Evolutionary conservation across 1,140 invertebrate species (phyloP), one percentile per base, ranked within the genome.

Genomic region (Drosophila grimshawi): DNA sequence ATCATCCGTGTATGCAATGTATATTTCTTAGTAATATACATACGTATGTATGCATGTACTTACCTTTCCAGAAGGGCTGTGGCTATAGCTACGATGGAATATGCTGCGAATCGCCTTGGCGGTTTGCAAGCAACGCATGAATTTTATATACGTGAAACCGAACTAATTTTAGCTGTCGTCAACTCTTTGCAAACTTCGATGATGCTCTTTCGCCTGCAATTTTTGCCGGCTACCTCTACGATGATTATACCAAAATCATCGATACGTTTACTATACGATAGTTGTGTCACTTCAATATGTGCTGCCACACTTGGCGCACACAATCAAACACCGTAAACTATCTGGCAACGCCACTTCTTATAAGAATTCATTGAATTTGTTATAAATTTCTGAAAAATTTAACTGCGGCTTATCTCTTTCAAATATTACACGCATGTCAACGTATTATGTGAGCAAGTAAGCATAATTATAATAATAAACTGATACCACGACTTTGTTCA

Each of bases 51-150:
- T 43, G 39, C 2, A 35, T 32, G 19, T 39, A 57, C 82, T 88
- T 45, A 86, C 82, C 65, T 79, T 88, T 52, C 67, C 35, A 51
- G 75, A 7, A 49, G 57, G 37, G 39, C 30, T 73, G 33, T 46
- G 46, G 29, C 61, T 77, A 52, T 67, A 66, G 43, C 57, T 77
- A 30, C 83, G 68, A 45, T 45, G 39, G 11, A 86, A 41, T 55
- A 74, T 43, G n/a, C 53, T 52, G 19, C 53, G 48, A 53, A 82
- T 33, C 11, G 59, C 53, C 32, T 67, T 71, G 7, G 33, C 45
- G 32, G 65, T 59, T 7, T 68, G 32, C 51, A 86, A 52, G 53
- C 80, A 68, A 61, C 80, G 85, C 83, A 86, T 86, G 6, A 60
- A 83, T 43, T 7, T 46, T 65, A 35, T 4, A 33, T 11, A 8